Conservation (phyloP, 2,797 vertebrate species). For the Momotus momota region DNA sequence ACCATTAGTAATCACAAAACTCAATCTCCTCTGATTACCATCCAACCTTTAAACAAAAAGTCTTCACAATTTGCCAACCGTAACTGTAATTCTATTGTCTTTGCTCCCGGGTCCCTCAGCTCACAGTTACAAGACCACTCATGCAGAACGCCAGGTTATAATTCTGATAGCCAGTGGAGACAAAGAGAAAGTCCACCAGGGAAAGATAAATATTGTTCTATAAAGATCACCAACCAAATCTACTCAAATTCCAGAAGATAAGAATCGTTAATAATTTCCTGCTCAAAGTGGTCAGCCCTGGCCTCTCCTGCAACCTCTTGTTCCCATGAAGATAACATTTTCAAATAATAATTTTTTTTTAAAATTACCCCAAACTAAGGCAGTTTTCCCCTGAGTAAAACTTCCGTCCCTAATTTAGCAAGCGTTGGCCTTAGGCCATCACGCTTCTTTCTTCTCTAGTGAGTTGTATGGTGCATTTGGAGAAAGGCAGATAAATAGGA, state of each 20-base stretch:
- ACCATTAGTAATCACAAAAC: conserved; percentile 46
- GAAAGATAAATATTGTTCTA: conserved; percentile 71
- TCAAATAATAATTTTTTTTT: background rate
- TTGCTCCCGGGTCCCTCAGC: conserved; percentile 1
- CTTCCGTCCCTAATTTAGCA: conserved; percentile 28
- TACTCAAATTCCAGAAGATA: conserved; percentile 76
- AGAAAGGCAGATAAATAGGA: conserved; percentile 2
- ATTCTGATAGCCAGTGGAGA: conserved; percentile 43
- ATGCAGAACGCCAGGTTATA: conserved; percentile 48
- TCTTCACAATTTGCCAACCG: conserved; percentile 32
- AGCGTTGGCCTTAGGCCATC: conserved; percentile 14
- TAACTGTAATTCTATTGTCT: conserved; percentile 60
- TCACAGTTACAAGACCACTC: conserved; percentile 44
- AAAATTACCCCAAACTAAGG: conserved; percentile 32
- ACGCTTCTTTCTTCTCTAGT: conserved; percentile 1
- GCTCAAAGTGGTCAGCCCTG: conserved; percentile 49
- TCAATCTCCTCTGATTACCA: conserved; percentile 43
- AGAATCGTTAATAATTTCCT: conserved; percentile 77
- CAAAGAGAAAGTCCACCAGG: conserved; percentile 61
- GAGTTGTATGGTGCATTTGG: background rate
- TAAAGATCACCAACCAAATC: conserved; percentile 71
- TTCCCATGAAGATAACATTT: conserved; percentile 72
- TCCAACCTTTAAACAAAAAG: conserved; percentile 53
- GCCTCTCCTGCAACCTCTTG: conserved; percentile 63
- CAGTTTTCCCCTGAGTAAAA: conserved; percentile 51